Base-by-base conservation (phyloP, 2,888 invertebrate species). In the Athalia rosae region DNA sequence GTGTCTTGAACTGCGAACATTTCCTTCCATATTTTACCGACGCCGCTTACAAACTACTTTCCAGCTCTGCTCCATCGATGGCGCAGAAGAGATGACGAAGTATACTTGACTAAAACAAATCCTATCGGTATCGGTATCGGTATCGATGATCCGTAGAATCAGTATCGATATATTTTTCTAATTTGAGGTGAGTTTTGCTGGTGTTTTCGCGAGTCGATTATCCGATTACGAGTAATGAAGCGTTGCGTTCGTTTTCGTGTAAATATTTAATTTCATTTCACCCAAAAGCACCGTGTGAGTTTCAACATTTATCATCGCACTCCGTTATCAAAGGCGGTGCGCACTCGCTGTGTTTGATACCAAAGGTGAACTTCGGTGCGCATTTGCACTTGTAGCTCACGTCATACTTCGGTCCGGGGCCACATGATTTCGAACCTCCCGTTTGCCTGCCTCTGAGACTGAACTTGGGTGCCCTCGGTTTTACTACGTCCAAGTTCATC, bases 361-460 rank as follows among this genome's bases (percentile, higher is more conserved):
- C 94, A 85, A 94, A 94, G 45, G 93, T 92, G 83, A 91, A 94
- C 4, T 91, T 89, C 74, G 91, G 91, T 8, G 90, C 90, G 77
- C 90, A 90, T 88, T 91, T 90, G 41, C 85, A 89, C 81, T 91
- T 91, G 8, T 86, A 86, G 82, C 91, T 88, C 85, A 92, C 92
- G 9, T 91, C 87, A 83, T 91, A 79, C 4, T 91, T 91, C 43
- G 92, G 92, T 83, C 92, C 92, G 79, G 90, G 87, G 79, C 92
- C 91, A 3, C 89, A 90, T 0, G 92, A 92, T 3, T 89, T 90
- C 11, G 90, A 85, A 63, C 83, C 85, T 76, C 90, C 90, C 0
- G 85, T 89, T 77, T 87, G 87, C 61, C 88, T 88, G 59, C 88
- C 87, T 73, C 89, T 90, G 81, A 92, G 86, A 62, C 91, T 90